These are phyloP conservation scores for Notothenia rossii DNA, from an alignment of 2,113 vertebrate species.

Conservation along the genomic window DNA sequence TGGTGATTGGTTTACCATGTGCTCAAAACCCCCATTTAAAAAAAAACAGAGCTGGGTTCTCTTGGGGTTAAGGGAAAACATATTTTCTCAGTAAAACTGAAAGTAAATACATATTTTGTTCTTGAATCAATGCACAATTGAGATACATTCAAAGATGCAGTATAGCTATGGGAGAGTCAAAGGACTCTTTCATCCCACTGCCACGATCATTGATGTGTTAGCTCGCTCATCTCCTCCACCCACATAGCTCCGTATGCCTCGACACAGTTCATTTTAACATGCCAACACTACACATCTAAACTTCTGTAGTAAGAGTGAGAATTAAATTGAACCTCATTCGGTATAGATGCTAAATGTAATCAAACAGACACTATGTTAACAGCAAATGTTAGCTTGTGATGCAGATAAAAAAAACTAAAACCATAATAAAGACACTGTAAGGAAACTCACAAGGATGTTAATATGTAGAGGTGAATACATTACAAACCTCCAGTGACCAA, in stretches of 20 bases:
- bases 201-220: slow-evolving; percentile 41
- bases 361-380: not conserved
- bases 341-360: not conserved
- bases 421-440: not conserved
- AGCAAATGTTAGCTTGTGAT: not conserved
- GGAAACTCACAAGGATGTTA: no score
- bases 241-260: slow-evolving; percentile 18
- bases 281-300: slow-evolving; percentile 1
- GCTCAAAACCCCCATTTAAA: not conserved
- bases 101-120: slow-evolving; percentile 41
- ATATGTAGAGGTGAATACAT: not conserved
- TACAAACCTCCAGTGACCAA: not conserved
- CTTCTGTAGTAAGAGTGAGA: not conserved
- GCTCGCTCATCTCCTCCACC: slow-evolving; percentile 22
- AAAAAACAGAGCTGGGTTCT: slow-evolving; percentile 21
- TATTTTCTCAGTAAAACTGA: not conserved
- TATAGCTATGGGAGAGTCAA: slow-evolving; percentile 41
- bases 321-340: not conserved
- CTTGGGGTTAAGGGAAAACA: not conserved
- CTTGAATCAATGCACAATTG: slow-evolving; percentile 5
- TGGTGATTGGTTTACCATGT: slow-evolving; percentile 52
- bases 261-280: not conserved
- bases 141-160: slow-evolving; percentile 52
- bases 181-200: slow-evolving; percentile 61
- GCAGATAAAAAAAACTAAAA: not conserved